These are phyloP conservation scores for Cataglyphis altisquamis DNA, from an alignment of 2,888 invertebrate genomes.

Conservation along the genomic window DNA sequence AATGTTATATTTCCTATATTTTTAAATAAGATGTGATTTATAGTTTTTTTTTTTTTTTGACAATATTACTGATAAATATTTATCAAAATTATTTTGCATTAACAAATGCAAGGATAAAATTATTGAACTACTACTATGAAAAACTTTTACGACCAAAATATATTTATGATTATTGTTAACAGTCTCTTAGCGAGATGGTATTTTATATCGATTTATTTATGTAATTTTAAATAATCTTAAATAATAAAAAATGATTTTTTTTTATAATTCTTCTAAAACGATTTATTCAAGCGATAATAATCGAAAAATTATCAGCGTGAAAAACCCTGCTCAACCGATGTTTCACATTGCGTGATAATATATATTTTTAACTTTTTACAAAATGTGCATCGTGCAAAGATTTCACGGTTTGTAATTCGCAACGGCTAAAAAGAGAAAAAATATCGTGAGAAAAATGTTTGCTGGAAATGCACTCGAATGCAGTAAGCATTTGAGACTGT, in stretches of 20 bases:
- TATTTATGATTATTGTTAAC: not conserved
- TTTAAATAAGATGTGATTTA: not conserved
- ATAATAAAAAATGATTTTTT: not conserved
- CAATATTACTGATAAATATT: not conserved
- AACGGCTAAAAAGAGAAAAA: not conserved
- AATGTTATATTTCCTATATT: not conserved
- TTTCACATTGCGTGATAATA: constrained; percentile 11
- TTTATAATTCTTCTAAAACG: not conserved
- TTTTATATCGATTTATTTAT: not conserved
- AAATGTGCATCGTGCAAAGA: constrained; percentile 11
- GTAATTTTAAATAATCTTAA: constrained; percentile 10
- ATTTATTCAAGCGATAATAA: constrained; percentile 25
- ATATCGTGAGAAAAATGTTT: constrained; percentile 17
- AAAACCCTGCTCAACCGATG: not conserved
- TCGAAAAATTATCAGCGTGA: not conserved
- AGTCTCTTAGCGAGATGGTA: not conserved
- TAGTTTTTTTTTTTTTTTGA: not conserved
- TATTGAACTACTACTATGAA: not conserved
- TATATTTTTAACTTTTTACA: constrained; percentile 49
- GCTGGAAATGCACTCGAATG: not conserved
- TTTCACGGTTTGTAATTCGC: constrained; percentile 7
- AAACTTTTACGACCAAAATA: not conserved
- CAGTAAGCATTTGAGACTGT: not conserved
- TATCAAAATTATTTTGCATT: not conserved
- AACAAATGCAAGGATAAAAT: not conserved